Conservation (phyloP, 2,888 invertebrate species). For the Adineta ricciae region DNA sequence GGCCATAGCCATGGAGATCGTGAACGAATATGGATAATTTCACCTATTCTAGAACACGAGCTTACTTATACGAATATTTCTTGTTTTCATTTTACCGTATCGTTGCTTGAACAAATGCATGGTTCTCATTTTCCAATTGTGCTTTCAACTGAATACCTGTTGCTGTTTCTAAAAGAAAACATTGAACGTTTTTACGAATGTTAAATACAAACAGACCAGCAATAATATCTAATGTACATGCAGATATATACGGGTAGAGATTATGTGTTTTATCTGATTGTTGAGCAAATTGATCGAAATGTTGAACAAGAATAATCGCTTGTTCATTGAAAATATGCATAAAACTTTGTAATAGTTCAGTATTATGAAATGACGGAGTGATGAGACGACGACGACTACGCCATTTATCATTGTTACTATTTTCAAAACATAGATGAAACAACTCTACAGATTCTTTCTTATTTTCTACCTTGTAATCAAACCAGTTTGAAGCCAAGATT, state of each 20-base stretch:
- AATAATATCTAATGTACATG: slow-evolving; percentile 14
- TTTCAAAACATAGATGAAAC: slow-evolving; percentile 28
- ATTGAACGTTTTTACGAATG: background rate
- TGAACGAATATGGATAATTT: slow-evolving; percentile 35
- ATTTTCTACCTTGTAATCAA: slow-evolving; percentile 49
- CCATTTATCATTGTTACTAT: slow-evolving; percentile 59
- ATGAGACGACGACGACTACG: slow-evolving; percentile 61
- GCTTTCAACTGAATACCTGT: background rate
- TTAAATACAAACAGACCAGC: background rate
- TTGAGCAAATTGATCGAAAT: background rate
- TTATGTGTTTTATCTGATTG: slow-evolving; percentile 36
- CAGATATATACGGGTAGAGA: background rate
- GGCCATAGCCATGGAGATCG: slow-evolving; percentile 56
- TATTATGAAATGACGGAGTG: slow-evolving; percentile 64
- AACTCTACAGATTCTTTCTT: too few species aligned
- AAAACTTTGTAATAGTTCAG: slow-evolving; percentile 39
- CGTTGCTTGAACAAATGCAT: too few species aligned
- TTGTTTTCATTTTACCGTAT: background rate
- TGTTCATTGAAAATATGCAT: slow-evolving; percentile 40
- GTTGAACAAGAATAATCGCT: background rate
- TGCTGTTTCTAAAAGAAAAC: background rate
- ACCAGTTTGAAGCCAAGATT: slow-evolving; percentile 54
- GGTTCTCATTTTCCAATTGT: background rate
- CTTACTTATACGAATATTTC: background rate
- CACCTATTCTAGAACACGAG: background rate